Base-by-base conservation (phyloP, 2,888 invertebrate species). In the Seira musarum region DNA sequence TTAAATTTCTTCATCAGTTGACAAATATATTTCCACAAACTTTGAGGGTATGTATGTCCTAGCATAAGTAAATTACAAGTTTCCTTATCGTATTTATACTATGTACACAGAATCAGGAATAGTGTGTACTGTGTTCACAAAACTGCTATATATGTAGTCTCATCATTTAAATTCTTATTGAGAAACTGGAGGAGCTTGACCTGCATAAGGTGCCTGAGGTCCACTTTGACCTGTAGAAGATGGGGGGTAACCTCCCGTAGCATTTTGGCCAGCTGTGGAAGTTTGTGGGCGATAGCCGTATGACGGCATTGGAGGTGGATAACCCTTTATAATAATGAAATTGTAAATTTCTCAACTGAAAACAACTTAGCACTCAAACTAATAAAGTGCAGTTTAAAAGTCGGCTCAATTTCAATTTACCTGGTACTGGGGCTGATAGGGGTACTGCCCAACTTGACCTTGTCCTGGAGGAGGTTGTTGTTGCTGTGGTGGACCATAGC, bases 351-450 rank as follows among this genome's bases (percentile, higher is more conserved):
- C 21, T 63, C 21, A 6, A 6, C 13, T 63, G 64, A 5, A 19
- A 6, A 10, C 5, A 6, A 25, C 21, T 22, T 8, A n/a, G n/a
- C n/a, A n/a, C n/a, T n/a, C n/a, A n/a, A n/a, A n/a, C 57, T 57
- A 15, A 2, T 25, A 60, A 71, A 35, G 63, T 22, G 22, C 5
- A 17, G 49, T 19, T 35, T 25, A 65, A 2, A 67, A 61, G 2
- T 49, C 8, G 5, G 2, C 6, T 35, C 5, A 30, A 30, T 17
- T 8, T 10, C 19, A 8, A 40, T 25, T 19, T 70, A 83, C 85
- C 71, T 85, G 87, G 88, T 95, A 95, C 80, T 92, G 92, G 67
- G 83, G 87, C 78, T 87, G 88, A 65, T 88, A 88, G 3, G 88
- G 88, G 72, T 85, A 84, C 46, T 86, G 87, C 21, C 82, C 82